Conservation (phyloP, 2,888 invertebrate genomes). For the Plagodis pulveraria region DNA sequence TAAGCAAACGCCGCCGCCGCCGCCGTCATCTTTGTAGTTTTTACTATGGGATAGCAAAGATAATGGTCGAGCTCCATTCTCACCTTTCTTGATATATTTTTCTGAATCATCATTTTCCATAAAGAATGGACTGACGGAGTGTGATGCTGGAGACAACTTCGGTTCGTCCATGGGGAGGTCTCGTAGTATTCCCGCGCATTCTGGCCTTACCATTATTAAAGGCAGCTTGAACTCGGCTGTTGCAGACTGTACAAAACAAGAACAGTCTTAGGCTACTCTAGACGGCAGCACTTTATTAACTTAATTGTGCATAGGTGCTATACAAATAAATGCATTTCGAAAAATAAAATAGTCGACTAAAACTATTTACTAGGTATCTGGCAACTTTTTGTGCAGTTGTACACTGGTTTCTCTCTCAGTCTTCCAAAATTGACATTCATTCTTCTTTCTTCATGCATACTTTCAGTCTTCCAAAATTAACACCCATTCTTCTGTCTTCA, state of each 20-base stretch:
- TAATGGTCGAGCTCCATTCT: slow-evolving; percentile 51
- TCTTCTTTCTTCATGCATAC: slow-evolving; percentile 42
- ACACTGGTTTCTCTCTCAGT: too few relatives aligned
- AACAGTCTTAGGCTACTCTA: too few relatives aligned
- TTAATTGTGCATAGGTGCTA: too few relatives aligned
- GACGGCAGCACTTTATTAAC: too few relatives aligned
- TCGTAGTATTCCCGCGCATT: slow-evolving; percentile 87
- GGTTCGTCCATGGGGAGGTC: slow-evolving; percentile 86
- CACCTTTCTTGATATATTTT: slow-evolving; percentile 88
- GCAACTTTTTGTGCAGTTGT: background rate
- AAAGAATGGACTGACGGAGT: slow-evolving; percentile 87
- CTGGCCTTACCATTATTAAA: slow-evolving; percentile 87
- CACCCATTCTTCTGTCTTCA: slow-evolving; percentile 37
- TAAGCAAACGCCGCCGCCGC: too few relatives aligned
- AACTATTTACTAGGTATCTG: too few relatives aligned
- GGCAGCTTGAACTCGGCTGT: slow-evolving; percentile 89
- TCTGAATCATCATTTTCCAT: slow-evolving; percentile 86
- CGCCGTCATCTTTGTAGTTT: too few relatives aligned
- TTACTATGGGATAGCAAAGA: slow-evolving; percentile 44
- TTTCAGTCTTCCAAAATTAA: background rate
- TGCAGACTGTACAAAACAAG: slow-evolving; percentile 79
- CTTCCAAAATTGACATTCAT: background rate
- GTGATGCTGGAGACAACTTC: slow-evolving; percentile 84
- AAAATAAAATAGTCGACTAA: too few relatives aligned
- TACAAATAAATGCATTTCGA: too few relatives aligned